These are phyloP conservation scores for Pangasianodon hypophthalmus DNA, from an alignment of 2,113 vertebrate genomes.

Conservation along the genomic window DNA sequence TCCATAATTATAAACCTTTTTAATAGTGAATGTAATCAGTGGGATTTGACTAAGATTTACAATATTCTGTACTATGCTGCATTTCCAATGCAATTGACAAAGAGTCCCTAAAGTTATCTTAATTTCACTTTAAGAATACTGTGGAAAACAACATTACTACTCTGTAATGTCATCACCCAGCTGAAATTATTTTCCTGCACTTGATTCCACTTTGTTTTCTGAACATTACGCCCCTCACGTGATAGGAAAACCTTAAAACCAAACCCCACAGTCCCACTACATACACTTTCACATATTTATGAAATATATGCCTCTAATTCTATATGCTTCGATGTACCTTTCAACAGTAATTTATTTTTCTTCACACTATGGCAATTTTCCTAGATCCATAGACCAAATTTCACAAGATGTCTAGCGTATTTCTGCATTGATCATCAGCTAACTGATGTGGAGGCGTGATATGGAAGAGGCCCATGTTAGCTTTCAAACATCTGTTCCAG, in stretches of 20 bases:
- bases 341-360: not conserved
- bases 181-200: conserved; percentile 14
- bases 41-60: not conserved
- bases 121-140: not conserved
- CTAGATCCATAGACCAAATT: not conserved
- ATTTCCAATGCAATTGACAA: not conserved
- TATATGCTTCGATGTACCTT: not conserved
- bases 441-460: not conserved
- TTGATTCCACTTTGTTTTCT: not conserved
- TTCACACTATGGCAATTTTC: not conserved
- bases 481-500: not conserved
- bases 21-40: not conserved
- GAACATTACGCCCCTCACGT: not conserved
- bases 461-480: not conserved
- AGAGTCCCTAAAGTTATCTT: not conserved
- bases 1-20: conserved; percentile 37
- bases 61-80: not conserved
- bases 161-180: not conserved
- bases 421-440: not conserved
- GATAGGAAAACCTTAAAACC: not conserved
- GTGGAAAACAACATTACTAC: not conserved
- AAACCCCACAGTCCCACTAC: not conserved
- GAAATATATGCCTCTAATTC: not conserved
- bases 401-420: not conserved
- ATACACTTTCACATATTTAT: not conserved